Percentiles rank a stretch among this genome's conserved stretches.
phyloP scores from a whole-genome alignment of 2,113 vertebrate species.

The Megaceryle torquata region DNA sequence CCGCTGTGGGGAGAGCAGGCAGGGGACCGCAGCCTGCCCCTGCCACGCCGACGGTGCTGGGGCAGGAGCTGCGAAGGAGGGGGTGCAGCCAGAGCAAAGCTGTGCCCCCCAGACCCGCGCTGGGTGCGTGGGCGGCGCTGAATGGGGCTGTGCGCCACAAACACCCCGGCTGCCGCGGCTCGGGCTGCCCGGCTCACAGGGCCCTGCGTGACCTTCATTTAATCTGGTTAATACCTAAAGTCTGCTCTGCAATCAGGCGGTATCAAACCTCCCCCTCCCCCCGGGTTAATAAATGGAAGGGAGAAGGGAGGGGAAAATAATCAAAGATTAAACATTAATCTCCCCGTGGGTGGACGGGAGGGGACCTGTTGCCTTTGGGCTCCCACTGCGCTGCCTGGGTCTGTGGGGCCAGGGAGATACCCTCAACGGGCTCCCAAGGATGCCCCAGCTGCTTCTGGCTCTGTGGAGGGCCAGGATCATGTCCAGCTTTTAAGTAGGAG shows the following conservation, averaged over 20 bases:
- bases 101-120: background rate
- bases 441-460: background rate
- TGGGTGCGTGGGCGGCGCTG: no score
- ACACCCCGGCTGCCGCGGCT: rapidly evolving
- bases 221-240: constrained; percentile 30
- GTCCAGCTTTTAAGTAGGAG: background rate
- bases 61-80: background rate
- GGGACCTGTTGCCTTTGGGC: background rate
- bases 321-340: constrained; percentile 60
- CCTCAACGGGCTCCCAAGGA: rapidly evolving
- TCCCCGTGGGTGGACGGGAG: background rate
- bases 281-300: background rate
- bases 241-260: background rate
- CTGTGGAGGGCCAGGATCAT: no score
- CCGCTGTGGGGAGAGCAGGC: rapidly evolving
- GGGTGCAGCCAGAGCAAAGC: background rate
- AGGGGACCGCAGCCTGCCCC: no score
- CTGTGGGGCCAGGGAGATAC: background rate
- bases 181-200: background rate
- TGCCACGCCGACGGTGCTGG: background rate
- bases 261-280: background rate
- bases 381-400: rapidly evolving
- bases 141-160: background rate
- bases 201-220: background rate
- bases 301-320: constrained; percentile 17